Evolutionary conservation across 1,140 invertebrate genomes (phyloP).

Genomic region (Pseudomyrmex dendroicus): DNA sequence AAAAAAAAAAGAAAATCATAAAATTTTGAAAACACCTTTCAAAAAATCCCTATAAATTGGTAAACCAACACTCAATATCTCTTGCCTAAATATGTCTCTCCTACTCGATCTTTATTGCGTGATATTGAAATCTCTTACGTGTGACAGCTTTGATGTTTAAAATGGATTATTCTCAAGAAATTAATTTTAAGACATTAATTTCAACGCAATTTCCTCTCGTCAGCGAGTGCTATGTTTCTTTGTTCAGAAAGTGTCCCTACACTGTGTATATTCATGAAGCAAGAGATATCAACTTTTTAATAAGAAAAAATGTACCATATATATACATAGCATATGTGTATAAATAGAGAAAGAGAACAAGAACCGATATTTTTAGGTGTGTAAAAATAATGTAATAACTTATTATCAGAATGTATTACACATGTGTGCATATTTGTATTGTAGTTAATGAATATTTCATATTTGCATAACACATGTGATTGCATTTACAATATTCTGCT

Average conservation of each 20-base stretch:
- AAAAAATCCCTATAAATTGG: constrained; percentile 60
- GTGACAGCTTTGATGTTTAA: not conserved
- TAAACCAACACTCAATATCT: constrained; percentile 24
- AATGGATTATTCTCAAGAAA: not conserved
- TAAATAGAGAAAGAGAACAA: not conserved
- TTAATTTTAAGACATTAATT: constrained; percentile 29
- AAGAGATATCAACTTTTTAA: not conserved
- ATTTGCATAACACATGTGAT: not conserved
- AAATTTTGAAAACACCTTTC: constrained; percentile 63
- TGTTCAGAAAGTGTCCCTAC: no score
- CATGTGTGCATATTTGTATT: constrained; percentile 41
- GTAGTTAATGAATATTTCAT: constrained; percentile 17
- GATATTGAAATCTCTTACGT: constrained; percentile 13
- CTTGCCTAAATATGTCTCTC: constrained; percentile 55
- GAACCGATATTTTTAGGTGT: constrained; percentile 15
- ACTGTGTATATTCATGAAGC: not conserved
- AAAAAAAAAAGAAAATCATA: constrained; percentile 65
- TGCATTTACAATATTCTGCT: not conserved
- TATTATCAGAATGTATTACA: not conserved
- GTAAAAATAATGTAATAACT: constrained; percentile 53
- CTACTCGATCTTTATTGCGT: constrained; percentile 18
- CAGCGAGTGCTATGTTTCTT: no score
- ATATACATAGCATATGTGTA: constrained; percentile 4
- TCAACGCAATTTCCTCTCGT: not conserved
- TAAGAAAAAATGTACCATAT: constrained; percentile 18